Evolutionary conservation across 2,113 vertebrate species (phyloP), one percentile per base, ranked within the genome.

Genomic region (Pseudolaguvia tuberculata): DNA sequence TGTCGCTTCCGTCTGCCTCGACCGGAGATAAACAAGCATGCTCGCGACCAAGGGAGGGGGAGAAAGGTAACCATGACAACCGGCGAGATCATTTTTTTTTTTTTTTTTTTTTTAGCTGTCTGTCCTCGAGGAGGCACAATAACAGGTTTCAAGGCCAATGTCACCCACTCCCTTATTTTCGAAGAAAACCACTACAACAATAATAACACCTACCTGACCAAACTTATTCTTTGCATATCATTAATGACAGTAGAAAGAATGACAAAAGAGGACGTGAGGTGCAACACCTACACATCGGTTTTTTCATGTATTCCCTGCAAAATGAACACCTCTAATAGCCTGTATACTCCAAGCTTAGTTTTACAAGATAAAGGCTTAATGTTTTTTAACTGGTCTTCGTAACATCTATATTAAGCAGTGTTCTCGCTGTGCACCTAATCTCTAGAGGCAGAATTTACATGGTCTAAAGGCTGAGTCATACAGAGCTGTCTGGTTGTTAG

Each of bases 41-140:
- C 88, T 84, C 52, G 79, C 86, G 84, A 89, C 89, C 87, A 87
- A 76, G 73, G 53, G n/a, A 45, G 68, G 52, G 20, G 57, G 53
- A 11, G 79, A 85, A 86, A 87, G 73, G 91, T 90, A 84, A 89
- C 91, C 89, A 90, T 91, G 83, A 87, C 81, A 91, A 91, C 90
- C 83, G 78, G 87, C 80, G 85, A 83, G 80, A 85, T 78, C 84
- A 59, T 73, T 76, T 71, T 42, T n/a, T 55, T 25, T 59, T 35
- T 78, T 84, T 57, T 73, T 76, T 71, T 42, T n/a, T 55, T 25
- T 59, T 35, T 78, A 87, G 87, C 87, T 88, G 86, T 77, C 82
- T 85, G 87, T 91, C 87, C 89, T 89, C 85, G 80, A 91, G 88
- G 87, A 87, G 85, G 88, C 85, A 90, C 88, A 90, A 90, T 89